Evolutionary conservation across 2,797 vertebrate genomes (phyloP).

Genomic region (Lophotriccus pileatus): DNA sequence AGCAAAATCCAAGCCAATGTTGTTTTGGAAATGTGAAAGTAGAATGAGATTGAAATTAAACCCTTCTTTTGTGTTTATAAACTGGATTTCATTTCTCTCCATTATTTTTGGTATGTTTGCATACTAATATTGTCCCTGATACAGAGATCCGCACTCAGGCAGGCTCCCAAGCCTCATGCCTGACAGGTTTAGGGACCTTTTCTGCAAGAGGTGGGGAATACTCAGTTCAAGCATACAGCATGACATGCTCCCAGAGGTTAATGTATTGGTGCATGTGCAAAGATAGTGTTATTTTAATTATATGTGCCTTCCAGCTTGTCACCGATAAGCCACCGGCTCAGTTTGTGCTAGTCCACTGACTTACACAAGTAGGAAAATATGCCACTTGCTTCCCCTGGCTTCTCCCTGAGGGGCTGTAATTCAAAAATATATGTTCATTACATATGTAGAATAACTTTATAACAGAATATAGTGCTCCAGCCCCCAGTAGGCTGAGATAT

Average conservation of each 20-base stretch:
- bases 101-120: not conserved
- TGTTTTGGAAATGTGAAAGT: constrained; percentile 26
- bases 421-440: not conserved
- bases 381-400: not conserved
- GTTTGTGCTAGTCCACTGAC: not conserved
- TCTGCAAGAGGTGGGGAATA: not conserved
- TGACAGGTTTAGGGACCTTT: not conserved
- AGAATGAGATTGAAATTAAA: constrained; percentile 4
- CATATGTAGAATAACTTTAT: not conserved
- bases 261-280: not conserved
- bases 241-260: not conserved
- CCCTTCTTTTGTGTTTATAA: not conserved
- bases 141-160: not conserved
- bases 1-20: not conserved
- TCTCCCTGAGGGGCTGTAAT: not conserved
- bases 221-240: not conserved
- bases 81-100: not conserved
- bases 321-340: not conserved
- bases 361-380: not conserved
- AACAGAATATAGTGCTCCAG: not conserved
- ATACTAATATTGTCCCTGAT: not conserved
- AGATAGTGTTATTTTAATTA: not conserved
- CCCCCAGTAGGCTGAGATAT: not conserved
- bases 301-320: not conserved
- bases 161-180: not conserved